Conservation (phyloP, 2,888 invertebrate species). For the Dolichomitus sp. region DNA sequence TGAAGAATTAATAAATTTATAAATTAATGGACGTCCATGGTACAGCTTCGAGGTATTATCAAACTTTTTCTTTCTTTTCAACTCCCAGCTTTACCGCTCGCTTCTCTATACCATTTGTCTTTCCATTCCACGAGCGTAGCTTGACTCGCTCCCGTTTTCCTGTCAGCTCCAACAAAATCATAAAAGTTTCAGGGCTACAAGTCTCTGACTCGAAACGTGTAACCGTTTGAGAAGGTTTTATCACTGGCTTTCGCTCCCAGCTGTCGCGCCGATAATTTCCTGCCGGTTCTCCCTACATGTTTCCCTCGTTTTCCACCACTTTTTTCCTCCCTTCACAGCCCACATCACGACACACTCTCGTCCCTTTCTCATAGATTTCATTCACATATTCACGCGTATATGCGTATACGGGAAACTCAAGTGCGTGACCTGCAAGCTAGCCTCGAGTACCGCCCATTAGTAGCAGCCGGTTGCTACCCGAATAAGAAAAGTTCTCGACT, state of each 20-base stretch:
- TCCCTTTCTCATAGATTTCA: not conserved
- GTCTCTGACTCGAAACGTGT: constrained; percentile 50
- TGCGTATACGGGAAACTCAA: constrained; percentile 28
- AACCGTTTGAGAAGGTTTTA: not conserved
- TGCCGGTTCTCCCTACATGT: constrained; percentile 4
- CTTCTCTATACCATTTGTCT: constrained; percentile 18
- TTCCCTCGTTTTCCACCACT: constrained; percentile 13
- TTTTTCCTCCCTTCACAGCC: not conserved
- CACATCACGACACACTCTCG: not conserved
- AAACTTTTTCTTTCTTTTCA: not conserved
- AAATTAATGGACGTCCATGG: not conserved
- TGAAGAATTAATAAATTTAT: not conserved
- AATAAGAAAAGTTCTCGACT: constrained; percentile 78
- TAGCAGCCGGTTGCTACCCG: constrained; percentile 71
- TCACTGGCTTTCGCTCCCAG: constrained; percentile 5
- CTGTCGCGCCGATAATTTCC: constrained; percentile 43
- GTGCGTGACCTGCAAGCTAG: constrained; percentile 47
- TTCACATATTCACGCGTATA: constrained; percentile 16
- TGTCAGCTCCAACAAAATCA: constrained; percentile 75
- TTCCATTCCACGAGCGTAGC: not conserved
- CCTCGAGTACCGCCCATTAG: constrained; percentile 71
- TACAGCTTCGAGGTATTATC: not conserved
- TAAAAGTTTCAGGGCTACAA: constrained; percentile 78
- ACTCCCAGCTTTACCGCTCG: not conserved
- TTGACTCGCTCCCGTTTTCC: constrained; percentile 5